Conservation (phyloP, 2,888 invertebrate genomes). For the Gasteruption jaculator region DNA sequence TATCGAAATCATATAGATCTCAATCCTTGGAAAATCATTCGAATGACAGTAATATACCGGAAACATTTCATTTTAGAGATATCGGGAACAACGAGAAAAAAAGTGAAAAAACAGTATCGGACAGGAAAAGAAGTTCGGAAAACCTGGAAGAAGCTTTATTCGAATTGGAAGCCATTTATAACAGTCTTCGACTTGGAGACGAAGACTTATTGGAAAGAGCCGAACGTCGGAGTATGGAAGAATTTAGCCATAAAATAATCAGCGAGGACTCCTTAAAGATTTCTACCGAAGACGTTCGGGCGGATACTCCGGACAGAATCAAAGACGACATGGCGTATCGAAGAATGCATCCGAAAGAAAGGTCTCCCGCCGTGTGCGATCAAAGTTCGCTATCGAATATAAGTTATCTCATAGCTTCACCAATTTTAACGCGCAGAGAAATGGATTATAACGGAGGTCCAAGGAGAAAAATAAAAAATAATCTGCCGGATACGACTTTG, state of each 20-base stretch:
- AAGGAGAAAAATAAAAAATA: constrained; percentile 36
- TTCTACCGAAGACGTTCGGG: constrained; percentile 14
- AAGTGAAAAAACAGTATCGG: constrained; percentile 21
- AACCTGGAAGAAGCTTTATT: constrained; percentile 84
- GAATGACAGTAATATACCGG: too few relatives aligned
- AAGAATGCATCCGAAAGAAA: constrained; percentile 62
- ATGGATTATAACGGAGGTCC: constrained; percentile 26
- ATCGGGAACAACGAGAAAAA: too few relatives aligned
- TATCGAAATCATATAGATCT: too few relatives aligned
- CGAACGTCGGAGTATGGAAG: constrained; percentile 66
- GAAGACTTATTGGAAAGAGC: constrained; percentile 78
- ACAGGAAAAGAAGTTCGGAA: constrained; percentile 63
- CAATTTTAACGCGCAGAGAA: constrained; percentile 54
- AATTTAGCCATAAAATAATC: constrained; percentile 41
- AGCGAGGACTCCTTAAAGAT: constrained; percentile 32
- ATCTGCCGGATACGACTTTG: constrained; percentile 75
- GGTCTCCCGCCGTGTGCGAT: constrained; percentile 45
- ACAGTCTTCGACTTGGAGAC: constrained; percentile 79
- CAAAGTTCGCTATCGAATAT: constrained; percentile 54
- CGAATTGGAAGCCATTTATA: constrained; percentile 88
- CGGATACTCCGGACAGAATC: constrained; percentile 61
- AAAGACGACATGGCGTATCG: constrained; percentile 80
- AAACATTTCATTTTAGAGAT: too few relatives aligned
- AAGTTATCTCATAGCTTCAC: constrained; percentile 69
- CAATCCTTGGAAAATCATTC: too few relatives aligned